These are phyloP conservation scores for Eugnorisma glareosa DNA, from an alignment of 2,888 invertebrate species.

Conservation along the genomic window DNA sequence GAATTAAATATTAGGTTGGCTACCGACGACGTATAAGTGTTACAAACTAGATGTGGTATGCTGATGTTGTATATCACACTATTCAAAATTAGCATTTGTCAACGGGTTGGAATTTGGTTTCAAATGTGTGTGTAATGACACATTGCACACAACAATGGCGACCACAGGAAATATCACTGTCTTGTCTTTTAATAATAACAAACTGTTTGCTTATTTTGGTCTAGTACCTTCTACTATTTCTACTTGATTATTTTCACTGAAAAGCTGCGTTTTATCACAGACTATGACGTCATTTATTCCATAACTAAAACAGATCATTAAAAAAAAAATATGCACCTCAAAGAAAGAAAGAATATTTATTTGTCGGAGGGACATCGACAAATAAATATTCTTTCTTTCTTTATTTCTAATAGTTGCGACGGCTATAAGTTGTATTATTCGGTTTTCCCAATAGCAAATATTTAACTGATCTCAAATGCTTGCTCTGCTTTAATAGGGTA, in stretches of 20 bases:
- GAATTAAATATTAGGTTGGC: conserved; percentile 50
- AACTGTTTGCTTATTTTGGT: not conserved
- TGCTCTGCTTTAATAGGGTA: not conserved
- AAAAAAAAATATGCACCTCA: too few species aligned
- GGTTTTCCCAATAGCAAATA: not conserved
- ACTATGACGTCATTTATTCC: not conserved
- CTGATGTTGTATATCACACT: not conserved
- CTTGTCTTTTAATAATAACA: too few species aligned
- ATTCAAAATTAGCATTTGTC: conserved; percentile 10
- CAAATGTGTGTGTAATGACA: not conserved
- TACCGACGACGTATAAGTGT: not conserved
- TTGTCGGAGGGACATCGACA: too few species aligned
- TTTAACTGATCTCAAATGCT: not conserved
- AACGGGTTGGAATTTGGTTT: conserved; percentile 11
- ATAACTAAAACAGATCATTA: too few species aligned
- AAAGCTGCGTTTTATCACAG: not conserved
- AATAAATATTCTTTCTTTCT: too few species aligned
- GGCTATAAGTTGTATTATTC: not conserved
- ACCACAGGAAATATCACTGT: too few species aligned
- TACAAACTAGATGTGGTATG: conserved; percentile 26
- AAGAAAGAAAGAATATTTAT: too few species aligned
- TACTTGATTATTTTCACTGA: not conserved
- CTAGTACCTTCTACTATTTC: not conserved
- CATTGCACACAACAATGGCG: not conserved
- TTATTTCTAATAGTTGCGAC: too few species aligned